phyloP scores from a whole-genome alignment of 2,797 vertebrate genomes.

The Bradypodion pumilum region DNA sequence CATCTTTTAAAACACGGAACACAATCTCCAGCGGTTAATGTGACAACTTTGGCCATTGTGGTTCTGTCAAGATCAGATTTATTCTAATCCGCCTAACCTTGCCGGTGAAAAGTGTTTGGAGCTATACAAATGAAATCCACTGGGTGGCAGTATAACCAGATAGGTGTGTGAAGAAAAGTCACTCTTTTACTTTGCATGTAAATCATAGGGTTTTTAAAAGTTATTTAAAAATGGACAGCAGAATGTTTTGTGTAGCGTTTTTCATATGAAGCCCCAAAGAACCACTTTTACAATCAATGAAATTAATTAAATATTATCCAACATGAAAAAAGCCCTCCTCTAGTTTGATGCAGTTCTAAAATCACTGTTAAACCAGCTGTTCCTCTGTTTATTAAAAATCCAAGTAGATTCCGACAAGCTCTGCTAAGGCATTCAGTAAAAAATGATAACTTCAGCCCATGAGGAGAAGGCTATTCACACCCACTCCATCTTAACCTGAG shows the following conservation, averaged over 20 bases:
- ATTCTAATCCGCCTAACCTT: background rate
- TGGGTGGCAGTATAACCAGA: conserved; percentile 62
- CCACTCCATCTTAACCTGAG: too few species aligned
- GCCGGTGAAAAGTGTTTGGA: background rate
- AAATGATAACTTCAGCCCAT: too few species aligned
- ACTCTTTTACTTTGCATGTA: conserved; percentile 17
- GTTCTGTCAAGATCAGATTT: background rate
- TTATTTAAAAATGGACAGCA: too few species aligned
- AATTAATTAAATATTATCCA: background rate
- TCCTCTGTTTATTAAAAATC: background rate
- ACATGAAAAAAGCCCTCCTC: background rate
- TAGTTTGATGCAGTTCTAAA: background rate
- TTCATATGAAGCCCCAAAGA: background rate
- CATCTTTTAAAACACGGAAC: background rate
- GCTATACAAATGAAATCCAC: conserved; percentile 26
- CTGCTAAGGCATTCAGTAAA: too few species aligned
- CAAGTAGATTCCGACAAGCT: too few species aligned
- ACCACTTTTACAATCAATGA: background rate
- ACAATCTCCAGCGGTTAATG: background rate
- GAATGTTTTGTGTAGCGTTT: background rate
- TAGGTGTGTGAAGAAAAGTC: background rate
- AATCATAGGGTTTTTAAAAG: conserved; percentile 27
- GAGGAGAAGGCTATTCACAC: too few species aligned
- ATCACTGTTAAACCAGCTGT: too few species aligned
- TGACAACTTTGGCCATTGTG: background rate